Base-by-base conservation (phyloP, 1,140 invertebrate genomes). In the Drosophila carrolli region DNA sequence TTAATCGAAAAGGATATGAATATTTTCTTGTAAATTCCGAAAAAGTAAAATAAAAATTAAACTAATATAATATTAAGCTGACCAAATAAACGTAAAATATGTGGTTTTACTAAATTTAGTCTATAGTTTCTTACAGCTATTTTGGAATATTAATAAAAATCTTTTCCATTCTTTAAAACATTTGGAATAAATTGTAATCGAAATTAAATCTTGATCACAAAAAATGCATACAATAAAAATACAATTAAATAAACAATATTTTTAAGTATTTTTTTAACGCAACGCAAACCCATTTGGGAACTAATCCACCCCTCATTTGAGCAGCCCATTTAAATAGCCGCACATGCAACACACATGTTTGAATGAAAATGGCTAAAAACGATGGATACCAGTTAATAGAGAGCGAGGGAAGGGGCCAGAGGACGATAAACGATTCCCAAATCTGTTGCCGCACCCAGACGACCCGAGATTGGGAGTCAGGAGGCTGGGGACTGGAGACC, bases 401-500 rank as follows among this genome's bases (percentile, higher is more conserved):
- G 13, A 38, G 19, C 8, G 10, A 29, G 38, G 48, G 2, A 44
- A 47, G 38, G 60, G n/a, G 35, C 5, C 43, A 27, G 58, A 37
- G 65, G 37, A 14, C 67, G 67, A 71, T 71, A 71, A 71, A 71
- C 67, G 67, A 71, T 71, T 70, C 67, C 67, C 67, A 71, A 71
- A 71, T 71, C 67, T 70, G 67, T 71, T 71, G 67, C 67, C 67
- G 67, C 67, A 71, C 67, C 67, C 67, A 71, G 67, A 62, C 53
- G 44, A 63, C 43, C 57, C 43, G 58, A 63, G 44, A 44, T 27
- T 14, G 29, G 58, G n/a, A 44, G 41, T 35, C 56, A 57, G 37
- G 53, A 19, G 23, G 29, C 2, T 11, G 43, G 27, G 13, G 44
- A 13, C 32, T n/a, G 11, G 19, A 16, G 58, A 61, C 32, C 16